Base-by-base conservation (phyloP, 1,140 invertebrate species). In the Paralvinella palmiformis region DNA sequence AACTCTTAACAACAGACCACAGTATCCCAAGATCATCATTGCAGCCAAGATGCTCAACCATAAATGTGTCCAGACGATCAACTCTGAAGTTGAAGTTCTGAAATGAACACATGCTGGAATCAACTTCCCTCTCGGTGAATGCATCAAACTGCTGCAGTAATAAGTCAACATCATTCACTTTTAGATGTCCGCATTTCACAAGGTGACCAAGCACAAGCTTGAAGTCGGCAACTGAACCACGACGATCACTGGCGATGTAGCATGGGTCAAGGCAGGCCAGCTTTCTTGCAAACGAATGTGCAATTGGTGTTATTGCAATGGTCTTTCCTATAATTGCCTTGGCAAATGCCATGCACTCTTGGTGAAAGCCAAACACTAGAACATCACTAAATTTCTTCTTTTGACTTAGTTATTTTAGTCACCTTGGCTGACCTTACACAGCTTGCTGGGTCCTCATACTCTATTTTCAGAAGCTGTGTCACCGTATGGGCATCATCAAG, bases 11-110 rank as follows among this genome's bases (percentile, higher is more conserved):
- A 24, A 72, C 61, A 13, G 17, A 37, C 61, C 55, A 65, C 33
- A 71, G 35, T 10, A 62, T 36, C 20, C 20, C 29, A 27, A 63
- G 65, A 17, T 60, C 24, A 15, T 60, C 35, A 27, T 15, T 7
- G 44, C n/a, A 35, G 10, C 24, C 44, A 64, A 48, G 17, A 27
- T 13, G n/a, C 50, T 27, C 32, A 41, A 50, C 15, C 35, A 52
- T 63, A 55, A 71, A 53, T 22, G 5, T 15, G 53, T 71, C 69
- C 36, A 71, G 20, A 20, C 31, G 17, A 22, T 52, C 48, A 17
- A 22, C 15, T 48, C 1, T 48, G 45, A 48, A 48, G n/a, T 52
- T 13, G n/a, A 52, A 52, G 2, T 29, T 52, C 62, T 50, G 15
- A 55, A 41, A 10, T 55, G 20, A n/a, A n/a, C n/a, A n/a, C n/a